Percentiles rank a stretch among this genome's conserved stretches.
phyloP scores from a whole-genome alignment of 2,888 invertebrate species.

The Cephus spinipes region DNA sequence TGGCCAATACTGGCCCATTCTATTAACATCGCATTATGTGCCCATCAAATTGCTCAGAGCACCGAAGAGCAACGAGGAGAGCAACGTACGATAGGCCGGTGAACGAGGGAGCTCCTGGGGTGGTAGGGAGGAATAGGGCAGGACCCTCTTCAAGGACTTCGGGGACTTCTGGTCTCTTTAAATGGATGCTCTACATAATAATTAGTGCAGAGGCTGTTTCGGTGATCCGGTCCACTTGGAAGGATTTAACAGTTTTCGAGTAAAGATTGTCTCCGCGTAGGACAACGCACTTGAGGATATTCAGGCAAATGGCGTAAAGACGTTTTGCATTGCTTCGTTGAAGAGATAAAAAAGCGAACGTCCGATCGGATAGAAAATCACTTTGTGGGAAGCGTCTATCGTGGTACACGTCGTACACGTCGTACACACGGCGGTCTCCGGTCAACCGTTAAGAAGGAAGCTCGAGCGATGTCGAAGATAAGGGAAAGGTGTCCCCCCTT shows the following conservation, averaged over 20 bases:
- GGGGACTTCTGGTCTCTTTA: too few relatives aligned
- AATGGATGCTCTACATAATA: too few relatives aligned
- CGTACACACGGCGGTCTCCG: constrained; percentile 47
- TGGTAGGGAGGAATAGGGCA: too few relatives aligned
- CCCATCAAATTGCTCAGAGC: constrained; percentile 29
- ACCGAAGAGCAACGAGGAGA: constrained; percentile 3
- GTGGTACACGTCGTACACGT: constrained; percentile 22
- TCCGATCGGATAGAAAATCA: constrained; percentile 3
- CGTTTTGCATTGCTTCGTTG: background rate
- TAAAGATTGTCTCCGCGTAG: too few relatives aligned
- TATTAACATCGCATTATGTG: constrained; percentile 60
- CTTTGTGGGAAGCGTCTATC: background rate
- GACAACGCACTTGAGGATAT: too few relatives aligned
- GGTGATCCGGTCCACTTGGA: too few relatives aligned
- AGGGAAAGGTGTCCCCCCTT: constrained; percentile 41
- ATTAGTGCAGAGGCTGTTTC: too few relatives aligned
- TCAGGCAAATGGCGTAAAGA: too few relatives aligned
- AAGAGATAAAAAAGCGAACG: background rate
- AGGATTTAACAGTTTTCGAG: too few relatives aligned
- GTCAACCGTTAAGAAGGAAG: constrained; percentile 65
- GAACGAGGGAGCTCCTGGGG: too few relatives aligned
- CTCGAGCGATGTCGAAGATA: constrained; percentile 63
- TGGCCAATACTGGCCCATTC: constrained; percentile 56
- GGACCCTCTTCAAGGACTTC: too few relatives aligned
- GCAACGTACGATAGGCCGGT: background rate